These are phyloP conservation scores for Antechinus flavipes DNA, from an alignment of 2,113 vertebrate genomes.

Conservation along the genomic window DNA sequence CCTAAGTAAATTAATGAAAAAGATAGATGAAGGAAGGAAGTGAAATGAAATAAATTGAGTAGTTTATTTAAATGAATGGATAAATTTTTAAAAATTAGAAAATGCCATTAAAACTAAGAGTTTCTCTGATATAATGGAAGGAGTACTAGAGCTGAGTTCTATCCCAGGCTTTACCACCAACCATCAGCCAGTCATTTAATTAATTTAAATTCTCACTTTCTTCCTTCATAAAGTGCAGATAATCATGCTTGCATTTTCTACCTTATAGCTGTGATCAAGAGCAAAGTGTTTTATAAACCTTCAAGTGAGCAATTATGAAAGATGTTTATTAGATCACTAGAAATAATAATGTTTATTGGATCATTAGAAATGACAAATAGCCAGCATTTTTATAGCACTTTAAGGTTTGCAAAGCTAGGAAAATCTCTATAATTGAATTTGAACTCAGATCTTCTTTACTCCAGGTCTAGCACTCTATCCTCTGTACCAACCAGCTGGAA, in stretches of 20 bases:
- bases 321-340: background rate
- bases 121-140: background rate
- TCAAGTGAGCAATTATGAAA: background rate
- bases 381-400: background rate
- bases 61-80: background rate
- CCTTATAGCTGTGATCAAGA: background rate
- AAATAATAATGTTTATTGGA: background rate
- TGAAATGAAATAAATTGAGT: background rate
- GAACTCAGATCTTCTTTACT: background rate
- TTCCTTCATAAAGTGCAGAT: background rate
- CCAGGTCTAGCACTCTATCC: background rate
- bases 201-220: background rate
- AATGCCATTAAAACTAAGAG: background rate
- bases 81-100: background rate
- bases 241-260: background rate
- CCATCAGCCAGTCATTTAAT: background rate
- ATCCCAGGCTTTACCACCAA: background rate
- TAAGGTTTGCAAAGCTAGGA: background rate
- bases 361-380: background rate
- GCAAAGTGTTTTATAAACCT: background rate
- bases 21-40: background rate
- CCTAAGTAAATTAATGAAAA: background rate
- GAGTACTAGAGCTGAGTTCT: background rate
- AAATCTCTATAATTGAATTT: background rate
- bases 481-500: background rate